Conservation (phyloP, 1,140 invertebrate genomes). For the Saccostrea glomerata region DNA sequence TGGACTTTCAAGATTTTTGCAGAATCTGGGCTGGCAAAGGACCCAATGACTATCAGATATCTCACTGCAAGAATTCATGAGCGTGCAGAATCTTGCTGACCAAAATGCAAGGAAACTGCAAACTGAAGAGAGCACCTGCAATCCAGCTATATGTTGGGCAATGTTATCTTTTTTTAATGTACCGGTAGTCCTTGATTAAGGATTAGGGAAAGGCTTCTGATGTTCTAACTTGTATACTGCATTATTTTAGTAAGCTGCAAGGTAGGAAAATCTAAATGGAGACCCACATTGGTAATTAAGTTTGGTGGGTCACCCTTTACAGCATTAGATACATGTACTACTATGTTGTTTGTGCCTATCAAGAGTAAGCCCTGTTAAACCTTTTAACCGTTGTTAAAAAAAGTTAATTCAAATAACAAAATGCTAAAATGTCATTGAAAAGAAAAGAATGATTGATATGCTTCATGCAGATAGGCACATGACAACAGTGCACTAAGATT, state of each 20-base stretch:
- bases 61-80: too few relatives aligned
- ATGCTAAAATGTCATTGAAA: too few relatives aligned
- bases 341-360: constrained; percentile 29
- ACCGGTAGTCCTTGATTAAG: not conserved
- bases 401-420: not conserved
- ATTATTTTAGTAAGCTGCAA: not conserved
- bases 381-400: not conserved
- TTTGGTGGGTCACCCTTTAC: not conserved
- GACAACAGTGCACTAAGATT: constrained; percentile 8
- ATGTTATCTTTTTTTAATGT: too few relatives aligned
- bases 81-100: not conserved
- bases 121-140: not conserved
- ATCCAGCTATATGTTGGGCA: not conserved
- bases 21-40: too few relatives aligned
- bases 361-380: not conserved
- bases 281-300: not conserved
- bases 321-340: not conserved
- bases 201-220: not conserved
- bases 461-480: constrained; percentile 35
- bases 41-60: too few relatives aligned
- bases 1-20: not conserved
- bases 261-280: not conserved
- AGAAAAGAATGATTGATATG: not conserved
- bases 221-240: not conserved
- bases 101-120: not conserved